Base-by-base conservation (phyloP, 1,140 invertebrate species). In the Pantala flavescens region DNA sequence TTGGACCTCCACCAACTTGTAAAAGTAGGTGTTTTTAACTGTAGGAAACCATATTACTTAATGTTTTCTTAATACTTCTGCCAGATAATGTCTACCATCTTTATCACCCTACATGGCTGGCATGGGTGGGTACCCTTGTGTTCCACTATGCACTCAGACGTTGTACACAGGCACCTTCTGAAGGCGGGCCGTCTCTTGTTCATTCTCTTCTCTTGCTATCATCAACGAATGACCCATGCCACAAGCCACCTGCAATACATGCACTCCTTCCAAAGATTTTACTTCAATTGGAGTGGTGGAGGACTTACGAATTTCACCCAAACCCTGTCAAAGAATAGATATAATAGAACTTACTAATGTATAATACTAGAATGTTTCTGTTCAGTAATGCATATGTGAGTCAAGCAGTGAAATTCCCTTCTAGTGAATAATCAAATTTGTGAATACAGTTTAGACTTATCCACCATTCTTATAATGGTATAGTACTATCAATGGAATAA, bases 221-320 rank as follows among this genome's bases (percentile, higher is more conserved):
- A 96, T 82, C 75, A 95, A 81, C 0, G 93, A 91, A 81, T 97
- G 94, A 16, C 91, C 92, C 76, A 89, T 88, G 21, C 95, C 95
- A 88, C 94, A 93, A 11, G 91, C 83, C 19, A 97, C 88, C 71
- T 90, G 87, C 76, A 91, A 88, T 71, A 96, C 87, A 81, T 94
- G 91, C 28, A 94, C 83, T 63, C 91, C 91, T 71, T 93, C 91
- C 78, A 97, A 83, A 42, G 90, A 88, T 76, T 90, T 93, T 19
- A 96, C 92, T 85, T 97, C 95, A 82, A 93, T 91, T n/a, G 95
- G 94, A 43, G 87, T 88, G 5, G 94, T 93, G 19, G 92, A 92
- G 0, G 93, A 95, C 80, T 94, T 95, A 79, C 91, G 90, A 80
- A 91, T 89, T 78, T 96, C 94, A 14, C 95, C 95, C 77, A 94